These are phyloP conservation scores for Lepus europaeus DNA, from an alignment of 2,113 vertebrate genomes.

Conservation along the genomic window DNA sequence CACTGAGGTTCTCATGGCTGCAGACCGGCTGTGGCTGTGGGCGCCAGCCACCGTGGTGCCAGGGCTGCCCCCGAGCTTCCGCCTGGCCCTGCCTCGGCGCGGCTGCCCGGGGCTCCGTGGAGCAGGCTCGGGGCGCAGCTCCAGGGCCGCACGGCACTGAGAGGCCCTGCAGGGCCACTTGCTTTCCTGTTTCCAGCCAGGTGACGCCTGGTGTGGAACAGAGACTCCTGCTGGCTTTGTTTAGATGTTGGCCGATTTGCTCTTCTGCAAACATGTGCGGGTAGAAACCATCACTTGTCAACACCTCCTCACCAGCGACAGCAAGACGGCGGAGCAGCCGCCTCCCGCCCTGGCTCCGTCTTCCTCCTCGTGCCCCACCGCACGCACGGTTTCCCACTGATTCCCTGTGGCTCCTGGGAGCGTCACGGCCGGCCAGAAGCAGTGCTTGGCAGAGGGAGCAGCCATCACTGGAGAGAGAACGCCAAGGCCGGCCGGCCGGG, in stretches of 20 bases:
- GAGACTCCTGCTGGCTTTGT: background rate
- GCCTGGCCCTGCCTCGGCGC: too few relatives aligned
- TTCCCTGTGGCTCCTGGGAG: too few relatives aligned
- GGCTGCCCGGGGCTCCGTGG: background rate
- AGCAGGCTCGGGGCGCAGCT: accelerated
- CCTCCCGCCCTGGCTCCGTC: accelerated
- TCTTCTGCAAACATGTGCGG: slow-evolving; percentile 6
- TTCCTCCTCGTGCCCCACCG: too few relatives aligned
- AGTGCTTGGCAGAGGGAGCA: too few relatives aligned
- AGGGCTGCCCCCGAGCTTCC: background rate
- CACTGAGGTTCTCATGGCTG: too few relatives aligned
- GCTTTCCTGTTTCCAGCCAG: background rate
- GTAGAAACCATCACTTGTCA: background rate
- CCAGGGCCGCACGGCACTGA: accelerated
- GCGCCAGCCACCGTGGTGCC: background rate
- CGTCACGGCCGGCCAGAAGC: too few relatives aligned
- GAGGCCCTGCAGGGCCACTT: accelerated
- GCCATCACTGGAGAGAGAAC: too few relatives aligned
- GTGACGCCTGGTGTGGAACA: background rate
- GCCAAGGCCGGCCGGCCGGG: too few relatives aligned
- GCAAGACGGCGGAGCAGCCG: accelerated
- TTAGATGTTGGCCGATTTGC: slow-evolving; percentile 52
- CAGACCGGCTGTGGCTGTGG: background rate
- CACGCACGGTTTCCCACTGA: accelerated
- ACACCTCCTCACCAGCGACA: background rate